Conservation (phyloP, 1,140 invertebrate species). For the Teleopsis dalmanni region DNA sequence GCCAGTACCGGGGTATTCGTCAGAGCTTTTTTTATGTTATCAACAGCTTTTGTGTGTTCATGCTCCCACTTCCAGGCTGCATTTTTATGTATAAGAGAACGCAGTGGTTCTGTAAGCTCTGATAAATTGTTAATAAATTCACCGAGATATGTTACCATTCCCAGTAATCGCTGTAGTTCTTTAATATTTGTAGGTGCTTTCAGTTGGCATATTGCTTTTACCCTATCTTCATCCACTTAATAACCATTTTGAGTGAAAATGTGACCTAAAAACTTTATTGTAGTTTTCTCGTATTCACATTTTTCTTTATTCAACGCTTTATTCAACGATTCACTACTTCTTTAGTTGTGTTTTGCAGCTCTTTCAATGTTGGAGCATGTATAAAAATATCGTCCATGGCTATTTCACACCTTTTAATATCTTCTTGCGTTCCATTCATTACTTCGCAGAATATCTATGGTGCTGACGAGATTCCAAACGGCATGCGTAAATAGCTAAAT, state of each 20-base stretch:
- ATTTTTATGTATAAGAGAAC: slow-evolving; percentile 42
- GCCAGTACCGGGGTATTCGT: slow-evolving; percentile 20
- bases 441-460: slow-evolving; percentile 23
- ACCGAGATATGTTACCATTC: slow-evolving; percentile 41
- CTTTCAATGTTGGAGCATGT: slow-evolving; percentile 11
- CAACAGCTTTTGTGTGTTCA: slow-evolving; percentile 28
- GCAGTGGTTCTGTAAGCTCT: slow-evolving; percentile 31
- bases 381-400: slow-evolving; percentile 34
- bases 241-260: slow-evolving; percentile 31
- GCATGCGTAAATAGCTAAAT: slow-evolving; percentile 34
- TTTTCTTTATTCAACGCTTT: slow-evolving; percentile 29
- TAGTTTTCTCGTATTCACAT: slow-evolving; percentile 18
- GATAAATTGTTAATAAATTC: slow-evolving; percentile 43
- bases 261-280: slow-evolving; percentile 34
- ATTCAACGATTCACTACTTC: slow-evolving; percentile 19
- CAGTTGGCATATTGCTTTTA: slow-evolving; percentile 30
- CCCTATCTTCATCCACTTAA: slow-evolving; percentile 27
- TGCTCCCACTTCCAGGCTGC: slow-evolving; percentile 31
- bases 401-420: slow-evolving; percentile 16
- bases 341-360: slow-evolving; percentile 8
- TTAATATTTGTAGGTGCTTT: slow-evolving; percentile 28
- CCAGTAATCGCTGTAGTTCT: slow-evolving; percentile 41
- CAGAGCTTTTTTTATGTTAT: slow-evolving; percentile 32
- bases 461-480: slow-evolving; percentile 28
- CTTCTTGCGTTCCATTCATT: slow-evolving; percentile 16